Evolutionary conservation across 2,113 vertebrate species (phyloP), one percentile per base, ranked within the genome.

Genomic region (Promerops cafer): DNA sequence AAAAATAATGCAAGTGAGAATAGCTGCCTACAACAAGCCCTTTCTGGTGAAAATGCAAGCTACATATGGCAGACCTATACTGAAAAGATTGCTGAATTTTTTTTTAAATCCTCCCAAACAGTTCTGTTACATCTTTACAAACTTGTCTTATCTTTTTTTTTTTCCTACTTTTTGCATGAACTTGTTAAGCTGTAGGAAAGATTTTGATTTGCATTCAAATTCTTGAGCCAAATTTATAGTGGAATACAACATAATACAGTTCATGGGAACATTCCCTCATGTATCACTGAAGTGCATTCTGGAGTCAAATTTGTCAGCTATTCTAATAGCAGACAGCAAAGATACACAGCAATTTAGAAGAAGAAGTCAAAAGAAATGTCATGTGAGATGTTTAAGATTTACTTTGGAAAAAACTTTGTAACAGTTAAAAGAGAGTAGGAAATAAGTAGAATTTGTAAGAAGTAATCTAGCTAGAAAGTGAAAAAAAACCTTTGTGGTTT

Each of bases 301-400:
- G 39, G 33, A 85, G 59, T 74, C 31, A 83, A 77, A 71, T 70
- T 57, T 87, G n/a, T 72, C 70, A 90, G n/a, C 63, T 72, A 31
- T 95, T 84, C 70, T 85, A 90, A 87, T 8, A 54, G 23, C 16
- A 90, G 66, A 16, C 42, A 94, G 30, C 5, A 83, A 76, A 93
- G 7, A 37, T 63, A 66, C 42, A 28, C 8, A 64, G n/a, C 11
- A 90, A n/a, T 72, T 79, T 66, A 63, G 50, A 79, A 39, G 4
- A 88, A 79, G 31, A 82, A 85, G 13, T 83, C 35, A 85, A 77
- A 35, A 83, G 11, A 87, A 84, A 80, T n/a, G 18, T 27, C 42
- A 63, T 30, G 50, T 52, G 26, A 88, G 30, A 56, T 21, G 16
- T 70, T 27, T 49, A 89, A 19, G 15, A 57, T 57, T 76, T 88